Conservation (phyloP, 2,113 vertebrate genomes). For the Edolisoma coerulescens region DNA sequence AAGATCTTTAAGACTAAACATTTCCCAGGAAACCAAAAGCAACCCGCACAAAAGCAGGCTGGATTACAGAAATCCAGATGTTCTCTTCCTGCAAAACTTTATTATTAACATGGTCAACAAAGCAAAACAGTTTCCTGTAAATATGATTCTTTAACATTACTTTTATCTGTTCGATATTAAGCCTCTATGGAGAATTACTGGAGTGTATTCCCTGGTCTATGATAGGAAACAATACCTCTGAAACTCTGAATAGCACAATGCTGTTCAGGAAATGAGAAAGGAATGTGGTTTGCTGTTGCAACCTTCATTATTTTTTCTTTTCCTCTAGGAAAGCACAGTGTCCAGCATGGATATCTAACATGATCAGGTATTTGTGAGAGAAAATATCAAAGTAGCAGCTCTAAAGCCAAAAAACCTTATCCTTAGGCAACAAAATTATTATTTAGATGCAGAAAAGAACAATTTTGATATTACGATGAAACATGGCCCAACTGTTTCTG, state of each 20-base stretch:
- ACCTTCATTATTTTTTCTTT: not conserved
- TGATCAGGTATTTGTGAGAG: not conserved
- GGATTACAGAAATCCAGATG: not conserved
- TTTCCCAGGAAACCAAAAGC: not conserved
- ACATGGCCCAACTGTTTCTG: not conserved
- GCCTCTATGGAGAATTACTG: not conserved
- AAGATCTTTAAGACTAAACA: not conserved
- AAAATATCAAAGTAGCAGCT: not conserved
- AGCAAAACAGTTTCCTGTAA: not conserved
- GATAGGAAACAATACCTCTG: not conserved
- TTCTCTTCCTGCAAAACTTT: not conserved
- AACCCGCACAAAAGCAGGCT: not conserved
- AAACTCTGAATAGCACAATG: not conserved
- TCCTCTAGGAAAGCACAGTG: not conserved
- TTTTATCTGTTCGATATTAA: not conserved
- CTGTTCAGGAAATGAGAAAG: not conserved
- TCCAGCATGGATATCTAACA: not conserved
- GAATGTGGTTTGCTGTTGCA: not conserved
- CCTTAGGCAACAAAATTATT: not conserved
- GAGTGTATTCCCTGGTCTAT: not conserved
- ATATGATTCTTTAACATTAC: not conserved
- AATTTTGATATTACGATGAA: not conserved
- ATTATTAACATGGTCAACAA: not conserved
- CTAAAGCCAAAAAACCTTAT: not conserved
- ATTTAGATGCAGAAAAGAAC: not conserved